Base-by-base conservation (phyloP, 2,113 vertebrate species). In the Syrrhaptes paradoxus region DNA sequence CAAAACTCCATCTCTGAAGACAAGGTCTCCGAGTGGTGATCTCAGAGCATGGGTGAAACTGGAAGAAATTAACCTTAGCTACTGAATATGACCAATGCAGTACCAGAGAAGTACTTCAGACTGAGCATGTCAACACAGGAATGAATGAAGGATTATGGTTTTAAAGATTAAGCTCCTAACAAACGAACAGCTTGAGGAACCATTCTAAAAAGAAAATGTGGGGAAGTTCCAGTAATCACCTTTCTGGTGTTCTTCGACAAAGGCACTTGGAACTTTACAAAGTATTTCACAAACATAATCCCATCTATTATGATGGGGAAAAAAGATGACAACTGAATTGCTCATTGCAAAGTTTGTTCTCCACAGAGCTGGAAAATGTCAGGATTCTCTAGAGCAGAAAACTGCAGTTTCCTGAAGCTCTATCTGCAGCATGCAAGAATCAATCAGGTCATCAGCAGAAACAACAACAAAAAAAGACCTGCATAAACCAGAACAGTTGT, bases 371-470 rank as follows among this genome's bases (percentile, higher is more conserved):
- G 82, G 41, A 61, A 75, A 90, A 80, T 1, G 9, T 34, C 72
- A 67, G 34, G 48, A 67, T 45, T n/a, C 46, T 41, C 59, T 55
- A 81, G n/a, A 68, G 18, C 59, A 77, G 65, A 88, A 65, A 81
- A 7, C 24, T 14, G 65, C 71, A n/a, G 43, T 28, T 77, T 87
- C 54, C 85, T 84, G 55, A 48, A 77, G 59, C 51, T 57, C 79
- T 71, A 7, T 48, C 43, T 65, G 57, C 78, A 93, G 83, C 58
- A 21, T 11, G n/a, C 54, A 80, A 54, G 26, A 79, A 91, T 73
- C 91, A 70, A 49, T 29, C 76, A 74, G 77, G 65, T 71, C 79
- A 94, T 36, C 61, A 49, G 73, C 17, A 93, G 48, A 87, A 92
- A 48, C 57, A 71, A 62, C 13, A 41, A 41, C 38, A 41, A 41